Conservation (phyloP, 2,113 vertebrate species). For the Cyanoderma ruficeps region DNA sequence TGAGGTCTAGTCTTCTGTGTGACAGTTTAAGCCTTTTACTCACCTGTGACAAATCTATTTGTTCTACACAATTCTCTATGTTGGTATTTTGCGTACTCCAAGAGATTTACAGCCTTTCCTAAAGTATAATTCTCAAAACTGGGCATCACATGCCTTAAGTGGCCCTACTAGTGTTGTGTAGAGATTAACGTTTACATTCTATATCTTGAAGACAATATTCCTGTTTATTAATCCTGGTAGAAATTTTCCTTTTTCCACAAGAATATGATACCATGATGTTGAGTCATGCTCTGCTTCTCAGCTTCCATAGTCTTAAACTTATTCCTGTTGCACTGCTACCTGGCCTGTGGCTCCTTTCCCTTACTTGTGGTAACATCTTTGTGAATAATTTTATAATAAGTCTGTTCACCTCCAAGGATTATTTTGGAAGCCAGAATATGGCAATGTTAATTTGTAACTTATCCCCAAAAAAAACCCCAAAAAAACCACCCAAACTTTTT, state of each 20-base stretch:
- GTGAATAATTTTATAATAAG: neutral
- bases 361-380: neutral
- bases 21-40: neutral
- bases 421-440: neutral
- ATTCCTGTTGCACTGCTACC: neutral
- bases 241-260: neutral
- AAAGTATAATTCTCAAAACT: neutral
- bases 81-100: neutral
- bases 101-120: neutral
- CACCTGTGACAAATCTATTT: neutral
- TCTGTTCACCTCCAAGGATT: neutral
- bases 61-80: neutral
- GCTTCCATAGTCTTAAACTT: neutral
- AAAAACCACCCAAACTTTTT: neutral
- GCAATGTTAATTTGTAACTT: neutral
- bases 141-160: neutral
- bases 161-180: neutral
- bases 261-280: neutral
- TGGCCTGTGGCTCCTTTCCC: neutral
- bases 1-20: neutral
- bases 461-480: neutral
- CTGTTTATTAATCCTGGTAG: neutral
- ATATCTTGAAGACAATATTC: neutral
- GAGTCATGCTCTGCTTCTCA: neutral
- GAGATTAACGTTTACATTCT: neutral